phyloP scores from a whole-genome alignment of 2,113 vertebrate genomes.

The Rhabdomys dilectus region DNA sequence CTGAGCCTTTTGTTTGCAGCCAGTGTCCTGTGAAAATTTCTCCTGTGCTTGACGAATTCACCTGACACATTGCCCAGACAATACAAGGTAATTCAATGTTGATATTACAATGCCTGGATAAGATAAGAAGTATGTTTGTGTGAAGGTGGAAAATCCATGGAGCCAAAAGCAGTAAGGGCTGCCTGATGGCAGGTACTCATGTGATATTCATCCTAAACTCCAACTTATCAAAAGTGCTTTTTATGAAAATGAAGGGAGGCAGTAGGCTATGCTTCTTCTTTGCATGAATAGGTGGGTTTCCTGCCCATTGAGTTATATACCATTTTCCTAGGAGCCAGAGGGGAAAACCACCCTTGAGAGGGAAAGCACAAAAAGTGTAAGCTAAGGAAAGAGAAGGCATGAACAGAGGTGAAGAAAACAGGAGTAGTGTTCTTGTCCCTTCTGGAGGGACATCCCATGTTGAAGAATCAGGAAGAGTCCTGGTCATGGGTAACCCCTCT shows the following conservation, averaged over 20 bases:
- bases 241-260: background rate
- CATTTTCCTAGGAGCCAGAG: constrained; percentile 29
- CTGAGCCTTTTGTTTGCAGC: background rate
- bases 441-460: too few relatives aligned
- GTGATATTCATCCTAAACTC: too few relatives aligned
- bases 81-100: background rate
- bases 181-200: too few relatives aligned
- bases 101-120: too few relatives aligned
- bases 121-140: fast-evolving
- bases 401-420: background rate
- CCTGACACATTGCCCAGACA: background rate
- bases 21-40: background rate
- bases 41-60: background rate
- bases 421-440: background rate
- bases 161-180: too few relatives aligned
- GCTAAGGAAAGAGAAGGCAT: background rate
- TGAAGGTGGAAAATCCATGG: too few relatives aligned
- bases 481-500: background rate
- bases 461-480: background rate
- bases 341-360: background rate
- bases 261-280: background rate
- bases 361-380: background rate
- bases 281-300: background rate
- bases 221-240: background rate
- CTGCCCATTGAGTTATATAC: constrained; percentile 39